phyloP scores from a whole-genome alignment of 2,113 vertebrate species.

The Neodontobutis hainanensis region DNA sequence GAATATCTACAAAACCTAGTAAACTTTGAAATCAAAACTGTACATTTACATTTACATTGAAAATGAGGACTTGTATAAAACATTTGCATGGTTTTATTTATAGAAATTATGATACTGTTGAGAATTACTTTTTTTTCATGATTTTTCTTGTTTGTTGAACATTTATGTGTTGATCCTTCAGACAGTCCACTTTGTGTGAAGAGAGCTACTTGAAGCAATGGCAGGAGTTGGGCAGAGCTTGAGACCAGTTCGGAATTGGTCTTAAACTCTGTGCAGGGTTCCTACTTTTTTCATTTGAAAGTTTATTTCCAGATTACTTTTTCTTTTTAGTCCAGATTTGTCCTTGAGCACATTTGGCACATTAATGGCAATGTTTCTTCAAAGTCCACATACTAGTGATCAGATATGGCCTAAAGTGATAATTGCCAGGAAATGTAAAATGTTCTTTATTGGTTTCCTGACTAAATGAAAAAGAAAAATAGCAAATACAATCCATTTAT shows the following conservation, averaged over 20 bases:
- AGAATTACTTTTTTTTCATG: slow-evolving; percentile 70
- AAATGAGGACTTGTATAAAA: slow-evolving; percentile 78
- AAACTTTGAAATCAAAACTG: slow-evolving; percentile 97
- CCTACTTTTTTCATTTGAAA: neutral
- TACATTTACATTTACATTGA: slow-evolving; percentile 97
- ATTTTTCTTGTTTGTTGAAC: slow-evolving; percentile 46
- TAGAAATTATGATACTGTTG: slow-evolving; percentile 89
- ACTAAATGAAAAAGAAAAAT: neutral
- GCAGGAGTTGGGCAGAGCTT: slow-evolving; percentile 65
- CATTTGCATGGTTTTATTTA: slow-evolving; percentile 82
- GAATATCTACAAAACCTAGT: slow-evolving; percentile 93
- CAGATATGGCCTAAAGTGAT: neutral
- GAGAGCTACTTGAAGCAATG: slow-evolving; percentile 60
- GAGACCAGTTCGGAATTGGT: slow-evolving; percentile 35
- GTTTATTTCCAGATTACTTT: neutral
- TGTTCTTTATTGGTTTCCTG: no score
- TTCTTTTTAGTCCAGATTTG: neutral
- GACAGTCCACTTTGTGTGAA: slow-evolving; percentile 57
- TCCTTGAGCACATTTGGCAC: slow-evolving; percentile 5
- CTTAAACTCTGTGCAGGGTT: neutral
- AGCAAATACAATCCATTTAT: neutral
- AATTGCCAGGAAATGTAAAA: neutral
- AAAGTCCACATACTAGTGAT: neutral
- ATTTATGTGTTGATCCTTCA: slow-evolving; percentile 58
- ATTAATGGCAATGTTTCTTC: neutral